phyloP scores from a whole-genome alignment of 2,113 vertebrate genomes.

The Noctilio leporinus region DNA sequence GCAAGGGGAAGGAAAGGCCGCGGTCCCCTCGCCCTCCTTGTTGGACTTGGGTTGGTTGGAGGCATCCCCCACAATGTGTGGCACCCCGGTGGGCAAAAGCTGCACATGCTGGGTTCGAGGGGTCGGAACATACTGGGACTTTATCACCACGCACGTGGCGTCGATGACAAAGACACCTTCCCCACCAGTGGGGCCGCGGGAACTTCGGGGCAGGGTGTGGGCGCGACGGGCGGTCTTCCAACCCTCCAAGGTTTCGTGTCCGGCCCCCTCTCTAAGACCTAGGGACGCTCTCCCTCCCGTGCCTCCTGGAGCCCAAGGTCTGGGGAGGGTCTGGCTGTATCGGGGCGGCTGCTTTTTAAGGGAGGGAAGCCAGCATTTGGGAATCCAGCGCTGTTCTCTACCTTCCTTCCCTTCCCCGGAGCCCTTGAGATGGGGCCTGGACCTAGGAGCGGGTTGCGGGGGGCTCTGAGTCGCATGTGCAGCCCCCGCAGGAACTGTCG shows the following conservation, averaged over 20 bases:
- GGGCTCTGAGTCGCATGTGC: neutral
- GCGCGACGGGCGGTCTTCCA: slow-evolving; percentile 44
- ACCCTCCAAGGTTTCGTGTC: neutral
- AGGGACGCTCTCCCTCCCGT: slow-evolving; percentile 43
- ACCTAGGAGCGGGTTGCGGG: slow-evolving; percentile 36
- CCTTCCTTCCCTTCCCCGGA: slow-evolving; percentile 36
- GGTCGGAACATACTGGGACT: slow-evolving; percentile 83
- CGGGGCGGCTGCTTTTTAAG: slow-evolving; percentile 27
- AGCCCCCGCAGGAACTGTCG: neutral
- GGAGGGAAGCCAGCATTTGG: slow-evolving; percentile 47
- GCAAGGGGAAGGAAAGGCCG: neutral
- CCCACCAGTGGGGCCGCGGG: neutral
- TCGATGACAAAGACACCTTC: slow-evolving; percentile 85
- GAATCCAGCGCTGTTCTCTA: slow-evolving; percentile 18
- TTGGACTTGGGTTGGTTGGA: neutral
- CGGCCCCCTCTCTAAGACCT: neutral
- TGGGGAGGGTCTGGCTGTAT: slow-evolving; percentile 67
- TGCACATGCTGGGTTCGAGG: slow-evolving; percentile 80
- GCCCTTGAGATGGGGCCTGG: slow-evolving; percentile 19
- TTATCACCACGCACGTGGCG: slow-evolving; percentile 88
- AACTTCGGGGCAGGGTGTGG: slow-evolving; percentile 60
- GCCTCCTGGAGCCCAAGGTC: slow-evolving; percentile 71
- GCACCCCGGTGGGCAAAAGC: neutral
- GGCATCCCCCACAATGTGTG: neutral
- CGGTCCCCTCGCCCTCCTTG: neutral